A percentile compares a stretch with the other conserved stretches of the same genome.
Evolutionary conservation across 2,797 vertebrate genomes (phyloP).

Genomic region (Zenarchopterus dispar): DNA sequence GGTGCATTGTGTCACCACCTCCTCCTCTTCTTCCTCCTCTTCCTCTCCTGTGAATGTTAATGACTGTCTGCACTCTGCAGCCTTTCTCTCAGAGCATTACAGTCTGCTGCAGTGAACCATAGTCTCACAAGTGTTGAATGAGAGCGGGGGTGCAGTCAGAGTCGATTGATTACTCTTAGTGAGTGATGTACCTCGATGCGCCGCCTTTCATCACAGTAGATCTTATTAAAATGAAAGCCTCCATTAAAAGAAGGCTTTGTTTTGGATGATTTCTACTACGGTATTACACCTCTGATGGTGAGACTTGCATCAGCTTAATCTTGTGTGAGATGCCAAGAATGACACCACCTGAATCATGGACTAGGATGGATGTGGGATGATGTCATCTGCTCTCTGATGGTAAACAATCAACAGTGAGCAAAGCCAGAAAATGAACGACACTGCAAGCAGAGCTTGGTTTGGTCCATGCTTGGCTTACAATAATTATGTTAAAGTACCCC

Average conservation of each 20-base stretch:
- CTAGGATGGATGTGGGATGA: too few species aligned
- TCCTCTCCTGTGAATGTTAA: conserved; percentile 76
- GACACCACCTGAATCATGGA: too few species aligned
- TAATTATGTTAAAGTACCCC: too few species aligned
- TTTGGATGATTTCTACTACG: too few species aligned
- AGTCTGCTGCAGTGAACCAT: conserved; percentile 68
- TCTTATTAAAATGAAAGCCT: background rate
- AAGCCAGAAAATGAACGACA: too few species aligned
- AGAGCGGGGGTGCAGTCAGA: conserved; percentile 15
- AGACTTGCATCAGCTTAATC: too few species aligned
- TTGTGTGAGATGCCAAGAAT: too few species aligned
- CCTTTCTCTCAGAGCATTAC: conserved; percentile 62
- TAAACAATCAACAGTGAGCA: too few species aligned
- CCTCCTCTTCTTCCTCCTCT: conserved; percentile 38
- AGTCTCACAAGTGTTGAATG: conserved; percentile 36
- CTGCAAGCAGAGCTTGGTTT: too few species aligned
- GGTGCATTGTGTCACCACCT: conserved; percentile 70
- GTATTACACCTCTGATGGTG: too few species aligned
- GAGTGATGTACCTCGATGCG: conserved; percentile 3
- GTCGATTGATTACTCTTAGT: conserved; percentile 24
- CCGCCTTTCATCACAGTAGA: conserved; percentile 2
- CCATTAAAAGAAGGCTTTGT: background rate
- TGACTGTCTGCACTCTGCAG: conserved; percentile 72
- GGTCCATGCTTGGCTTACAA: too few species aligned
- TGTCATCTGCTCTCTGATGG: too few species aligned